Percentiles rank a stretch among this genome's conserved stretches.
phyloP scores from a whole-genome alignment of 2,888 invertebrate species.

The Branchipolynoe longqiensis region DNA sequence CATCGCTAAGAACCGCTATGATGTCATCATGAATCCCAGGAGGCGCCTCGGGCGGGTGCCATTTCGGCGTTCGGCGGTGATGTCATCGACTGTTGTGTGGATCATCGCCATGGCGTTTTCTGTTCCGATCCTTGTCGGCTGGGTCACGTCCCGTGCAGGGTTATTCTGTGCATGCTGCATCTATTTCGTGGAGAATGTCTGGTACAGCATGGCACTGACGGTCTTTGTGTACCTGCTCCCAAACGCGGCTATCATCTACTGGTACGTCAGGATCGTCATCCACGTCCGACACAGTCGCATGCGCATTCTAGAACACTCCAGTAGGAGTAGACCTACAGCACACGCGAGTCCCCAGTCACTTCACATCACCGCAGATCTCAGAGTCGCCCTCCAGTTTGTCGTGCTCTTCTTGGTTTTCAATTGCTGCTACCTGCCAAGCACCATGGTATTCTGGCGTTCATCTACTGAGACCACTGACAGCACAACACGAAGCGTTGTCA shows the following conservation, averaged over 20 bases:
- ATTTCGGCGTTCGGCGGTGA: background rate
- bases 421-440: conserved; percentile 9
- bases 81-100: conserved; percentile 37
- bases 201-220: conserved; percentile 22
- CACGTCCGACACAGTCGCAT: conserved; percentile 7
- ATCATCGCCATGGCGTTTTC: background rate
- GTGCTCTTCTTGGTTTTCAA: conserved; percentile 57
- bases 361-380: background rate
- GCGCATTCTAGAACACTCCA: conserved; percentile 32
- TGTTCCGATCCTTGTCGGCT: conserved; percentile 4
- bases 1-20: conserved; percentile 40
- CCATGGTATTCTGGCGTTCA: conserved; percentile 14
- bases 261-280: conserved; percentile 5
- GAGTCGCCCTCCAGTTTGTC: conserved; percentile 47
- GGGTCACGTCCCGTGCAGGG: conserved; percentile 29
- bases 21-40: background rate
- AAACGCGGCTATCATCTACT: conserved; percentile 2
- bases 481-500: background rate
- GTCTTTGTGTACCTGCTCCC: conserved; percentile 26
- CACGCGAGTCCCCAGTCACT: background rate
- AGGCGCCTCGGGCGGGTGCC: background rate
- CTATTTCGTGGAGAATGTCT: conserved; percentile 32
- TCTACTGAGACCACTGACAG: background rate
- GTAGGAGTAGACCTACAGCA: too few relatives aligned
- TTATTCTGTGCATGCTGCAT: conserved; percentile 55